Evolutionary conservation across 2,113 vertebrate genomes (phyloP).

Genomic region (Caretta caretta): DNA sequence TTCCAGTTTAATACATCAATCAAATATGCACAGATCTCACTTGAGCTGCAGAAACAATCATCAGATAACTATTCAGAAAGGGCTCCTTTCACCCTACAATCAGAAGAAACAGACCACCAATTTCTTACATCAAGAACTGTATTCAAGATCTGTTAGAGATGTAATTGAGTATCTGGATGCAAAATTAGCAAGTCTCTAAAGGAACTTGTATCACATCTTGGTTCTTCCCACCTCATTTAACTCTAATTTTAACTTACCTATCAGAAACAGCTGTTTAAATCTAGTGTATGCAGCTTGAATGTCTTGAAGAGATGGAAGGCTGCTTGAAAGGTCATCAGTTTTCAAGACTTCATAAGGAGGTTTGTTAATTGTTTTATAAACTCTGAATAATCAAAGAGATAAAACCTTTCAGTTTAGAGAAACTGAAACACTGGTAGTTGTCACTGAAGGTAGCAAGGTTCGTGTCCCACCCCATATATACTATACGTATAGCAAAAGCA

Average conservation of each 20-base stretch:
- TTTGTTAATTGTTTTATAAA: constrained; percentile 82
- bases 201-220: not conserved
- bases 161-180: not conserved
- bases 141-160: not conserved
- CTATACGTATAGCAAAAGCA: not conserved
- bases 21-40: not conserved
- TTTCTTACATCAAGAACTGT: not conserved
- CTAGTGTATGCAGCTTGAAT: constrained; percentile 87
- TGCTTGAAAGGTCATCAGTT: constrained; percentile 86
- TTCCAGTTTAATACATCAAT: not conserved
- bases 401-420: constrained; percentile 40
- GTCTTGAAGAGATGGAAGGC: constrained; percentile 86
- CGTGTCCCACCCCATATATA: not conserved
- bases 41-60: not conserved
- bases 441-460: not conserved
- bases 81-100: not conserved
- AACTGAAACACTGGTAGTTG: not conserved
- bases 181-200: not conserved
- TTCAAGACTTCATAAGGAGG: constrained; percentile 85
- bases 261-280: constrained; percentile 90
- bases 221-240: not conserved
- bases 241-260: constrained; percentile 79
- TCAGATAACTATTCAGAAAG: not conserved
- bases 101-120: not conserved
- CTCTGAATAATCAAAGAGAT: constrained; percentile 71